Conservation (phyloP, 1,140 invertebrate genomes). For the Trialeurodes vaporariorum region DNA sequence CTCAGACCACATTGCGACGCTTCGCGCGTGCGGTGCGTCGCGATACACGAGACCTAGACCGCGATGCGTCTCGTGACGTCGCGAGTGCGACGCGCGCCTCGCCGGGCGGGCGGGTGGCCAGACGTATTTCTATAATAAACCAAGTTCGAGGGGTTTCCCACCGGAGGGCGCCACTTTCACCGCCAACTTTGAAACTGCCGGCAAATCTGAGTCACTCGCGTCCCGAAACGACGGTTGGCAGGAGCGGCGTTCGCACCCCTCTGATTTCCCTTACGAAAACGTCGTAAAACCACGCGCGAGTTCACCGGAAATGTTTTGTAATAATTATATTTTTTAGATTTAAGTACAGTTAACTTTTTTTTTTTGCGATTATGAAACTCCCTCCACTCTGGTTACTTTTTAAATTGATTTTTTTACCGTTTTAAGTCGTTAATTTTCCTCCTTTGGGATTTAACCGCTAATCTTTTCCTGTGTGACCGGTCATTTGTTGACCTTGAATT, state of each 20-base stretch:
- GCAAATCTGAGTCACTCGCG: neutral
- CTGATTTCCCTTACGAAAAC: neutral
- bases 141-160: neutral
- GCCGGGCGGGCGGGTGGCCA: neutral
- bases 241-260: neutral
- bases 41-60: no score
- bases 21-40: neutral
- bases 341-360: no score
- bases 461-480: no score
- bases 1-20: neutral
- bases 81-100: neutral
- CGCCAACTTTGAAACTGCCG: neutral
- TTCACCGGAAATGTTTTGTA: no score
- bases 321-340: no score
- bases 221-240: neutral
- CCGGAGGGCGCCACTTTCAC: neutral
- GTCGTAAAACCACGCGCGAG: neutral
- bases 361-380: neutral
- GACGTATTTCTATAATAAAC: neutral
- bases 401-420: neutral
- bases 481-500: no score
- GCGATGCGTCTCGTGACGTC: neutral
- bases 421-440: neutral
- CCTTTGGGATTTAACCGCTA: no score
- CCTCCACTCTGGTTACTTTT: neutral